Percentiles rank a stretch among this genome's conserved stretches.
phyloP scores from a whole-genome alignment of 2,888 invertebrate species.

The Operophtera brumata region DNA sequence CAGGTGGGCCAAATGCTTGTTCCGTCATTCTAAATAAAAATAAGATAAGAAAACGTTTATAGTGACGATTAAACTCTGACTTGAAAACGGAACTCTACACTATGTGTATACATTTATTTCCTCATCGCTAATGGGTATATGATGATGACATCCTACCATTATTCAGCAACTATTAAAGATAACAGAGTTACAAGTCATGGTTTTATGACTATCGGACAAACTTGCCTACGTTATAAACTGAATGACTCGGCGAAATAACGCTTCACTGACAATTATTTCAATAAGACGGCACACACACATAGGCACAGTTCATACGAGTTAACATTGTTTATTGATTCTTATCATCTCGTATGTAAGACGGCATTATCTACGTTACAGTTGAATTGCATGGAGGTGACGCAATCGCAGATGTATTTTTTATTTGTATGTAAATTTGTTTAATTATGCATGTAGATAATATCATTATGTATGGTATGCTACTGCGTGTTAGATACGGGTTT shows the following conservation, averaged over 20 bases:
- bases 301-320: background rate
- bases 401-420: constrained; percentile 1
- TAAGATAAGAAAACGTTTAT: too few species aligned
- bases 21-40: too few species aligned
- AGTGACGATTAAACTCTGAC: too few species aligned
- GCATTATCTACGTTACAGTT: constrained; percentile 10
- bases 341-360: background rate
- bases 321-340: constrained; percentile 4
- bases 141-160: too few species aligned
- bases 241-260: background rate
- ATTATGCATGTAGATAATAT: background rate
- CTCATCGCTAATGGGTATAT: too few species aligned
- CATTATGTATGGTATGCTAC: background rate
- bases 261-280: background rate
- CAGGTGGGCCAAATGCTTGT: too few species aligned
- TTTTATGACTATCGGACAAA: background rate
- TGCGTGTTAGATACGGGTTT: background rate
- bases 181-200: background rate
- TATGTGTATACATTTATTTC: too few species aligned
- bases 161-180: too few species aligned
- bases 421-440: background rate
- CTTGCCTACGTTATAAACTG: background rate
- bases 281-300: background rate
- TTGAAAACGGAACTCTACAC: too few species aligned
- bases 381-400: constrained; percentile 5